Conservation (phyloP, 2,797 vertebrate genomes). For the Mycteria americana region DNA sequence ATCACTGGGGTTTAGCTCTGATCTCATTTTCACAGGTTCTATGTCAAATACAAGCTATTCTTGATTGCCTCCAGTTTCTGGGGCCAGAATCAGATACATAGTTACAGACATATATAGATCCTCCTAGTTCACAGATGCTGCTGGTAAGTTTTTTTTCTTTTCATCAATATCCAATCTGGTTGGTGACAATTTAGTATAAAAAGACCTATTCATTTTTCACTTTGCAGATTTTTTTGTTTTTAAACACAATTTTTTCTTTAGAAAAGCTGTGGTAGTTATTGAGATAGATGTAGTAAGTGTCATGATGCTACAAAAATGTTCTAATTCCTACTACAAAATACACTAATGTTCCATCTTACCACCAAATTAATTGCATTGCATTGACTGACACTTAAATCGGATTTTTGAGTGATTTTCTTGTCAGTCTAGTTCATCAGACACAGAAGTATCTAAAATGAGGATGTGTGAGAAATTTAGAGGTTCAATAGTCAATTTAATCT, state of each 20-base stretch:
- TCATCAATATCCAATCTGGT: background rate
- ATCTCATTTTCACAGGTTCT: background rate
- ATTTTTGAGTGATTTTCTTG: conserved; percentile 18
- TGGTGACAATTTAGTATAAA: background rate
- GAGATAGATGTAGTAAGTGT: background rate
- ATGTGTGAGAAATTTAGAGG: conserved; percentile 10
- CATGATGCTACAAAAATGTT: background rate
- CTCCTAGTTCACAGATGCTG: background rate
- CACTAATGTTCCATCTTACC: background rate
- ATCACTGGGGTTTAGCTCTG: background rate
- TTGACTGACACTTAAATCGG: background rate
- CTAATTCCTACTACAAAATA: background rate
- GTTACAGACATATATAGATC: background rate
- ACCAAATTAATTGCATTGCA: conserved; percentile 38
- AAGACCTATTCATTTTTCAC: background rate
- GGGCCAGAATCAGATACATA: background rate
- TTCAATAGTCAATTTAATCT: conserved; percentile 2
- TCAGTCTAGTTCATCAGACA: conserved; percentile 10
- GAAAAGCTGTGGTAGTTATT: background rate
- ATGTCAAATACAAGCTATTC: background rate
- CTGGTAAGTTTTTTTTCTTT: background rate
- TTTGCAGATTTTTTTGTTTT: background rate
- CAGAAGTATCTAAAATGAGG: conserved; percentile 17
- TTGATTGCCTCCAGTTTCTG: background rate
- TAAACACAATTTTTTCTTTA: background rate